Conservation (phyloP, 2,113 vertebrate species). For the Lamprotornis superbus region DNA sequence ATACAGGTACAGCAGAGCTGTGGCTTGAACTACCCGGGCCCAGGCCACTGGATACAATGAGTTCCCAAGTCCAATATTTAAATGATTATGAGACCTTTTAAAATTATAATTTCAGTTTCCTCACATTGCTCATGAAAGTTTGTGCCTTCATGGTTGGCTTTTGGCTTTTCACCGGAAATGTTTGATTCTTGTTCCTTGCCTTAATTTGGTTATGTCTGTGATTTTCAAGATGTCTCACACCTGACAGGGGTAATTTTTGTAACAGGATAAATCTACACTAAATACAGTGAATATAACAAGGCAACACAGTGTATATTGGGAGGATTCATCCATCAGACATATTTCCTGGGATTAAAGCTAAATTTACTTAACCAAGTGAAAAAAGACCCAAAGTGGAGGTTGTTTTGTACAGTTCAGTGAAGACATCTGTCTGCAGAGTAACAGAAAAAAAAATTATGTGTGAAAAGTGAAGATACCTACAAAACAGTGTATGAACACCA, state of each 20-base stretch:
- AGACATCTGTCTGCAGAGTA: neutral
- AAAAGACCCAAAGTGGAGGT: neutral
- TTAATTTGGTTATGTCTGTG: neutral
- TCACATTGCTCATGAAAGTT: fast-evolving
- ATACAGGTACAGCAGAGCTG: neutral
- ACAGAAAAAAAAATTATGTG: neutral
- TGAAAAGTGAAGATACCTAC: neutral
- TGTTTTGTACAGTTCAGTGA: neutral
- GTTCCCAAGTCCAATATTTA: neutral
- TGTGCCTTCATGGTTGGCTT: neutral
- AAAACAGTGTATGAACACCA: fast-evolving
- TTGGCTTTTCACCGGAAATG: neutral
- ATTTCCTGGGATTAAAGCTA: neutral
- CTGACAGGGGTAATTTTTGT: neutral
- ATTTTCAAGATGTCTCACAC: neutral
- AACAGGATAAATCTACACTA: neutral
- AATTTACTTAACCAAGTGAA: neutral
- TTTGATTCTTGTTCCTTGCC: neutral
- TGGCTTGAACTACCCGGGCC: neutral
- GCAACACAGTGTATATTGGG: neutral
- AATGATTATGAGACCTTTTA: neutral
- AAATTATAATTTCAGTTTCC: neutral
- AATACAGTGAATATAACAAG: neutral
- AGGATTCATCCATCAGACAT: neutral
- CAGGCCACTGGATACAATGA: too few relatives aligned